A percentile compares a stretch with the other conserved stretches of the same genome.
Conservation (phyloP, 2,797 vertebrate species). For the Macropus fuliginosus region DNA sequence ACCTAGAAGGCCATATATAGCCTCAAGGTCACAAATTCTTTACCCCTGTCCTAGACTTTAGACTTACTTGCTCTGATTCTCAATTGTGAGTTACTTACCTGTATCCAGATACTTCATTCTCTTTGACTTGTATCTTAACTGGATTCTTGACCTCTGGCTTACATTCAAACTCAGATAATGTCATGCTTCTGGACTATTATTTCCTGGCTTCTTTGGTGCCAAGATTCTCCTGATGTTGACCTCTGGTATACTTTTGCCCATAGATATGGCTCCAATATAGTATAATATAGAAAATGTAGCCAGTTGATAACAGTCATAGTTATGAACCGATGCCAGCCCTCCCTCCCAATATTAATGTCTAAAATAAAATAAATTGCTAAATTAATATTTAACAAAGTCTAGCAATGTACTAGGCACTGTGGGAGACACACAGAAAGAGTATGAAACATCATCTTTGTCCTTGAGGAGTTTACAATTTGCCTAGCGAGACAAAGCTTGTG, state of each 20-base stretch:
- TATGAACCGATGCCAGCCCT: not conserved
- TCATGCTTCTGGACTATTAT: not conserved
- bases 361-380: not conserved
- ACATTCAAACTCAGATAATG: conserved; percentile 1
- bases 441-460: conserved; percentile 49
- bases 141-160: conserved; percentile 49
- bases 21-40: too few relatives aligned
- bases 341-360: not conserved
- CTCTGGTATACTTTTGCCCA: not conserved
- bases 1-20: too few relatives aligned
- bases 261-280: not conserved
- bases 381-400: not conserved
- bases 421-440: conserved; percentile 13
- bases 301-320: not conserved
- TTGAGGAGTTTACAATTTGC: conserved; percentile 37
- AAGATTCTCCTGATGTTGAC: not conserved
- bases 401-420: not conserved
- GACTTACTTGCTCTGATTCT: not conserved
- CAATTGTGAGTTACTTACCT: not conserved
- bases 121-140: conserved; percentile 5
- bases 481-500: conserved; percentile 45
- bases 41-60: not conserved
- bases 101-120: conserved; percentile 6
- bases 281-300: conserved; percentile 3
- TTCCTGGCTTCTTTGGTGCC: not conserved